A percentile compares a stretch with the other conserved stretches of the same genome.
These are phyloP conservation scores for Oryctes rhinoceros DNA, from an alignment of 1,140 invertebrate genomes.

Conservation along the genomic window DNA sequence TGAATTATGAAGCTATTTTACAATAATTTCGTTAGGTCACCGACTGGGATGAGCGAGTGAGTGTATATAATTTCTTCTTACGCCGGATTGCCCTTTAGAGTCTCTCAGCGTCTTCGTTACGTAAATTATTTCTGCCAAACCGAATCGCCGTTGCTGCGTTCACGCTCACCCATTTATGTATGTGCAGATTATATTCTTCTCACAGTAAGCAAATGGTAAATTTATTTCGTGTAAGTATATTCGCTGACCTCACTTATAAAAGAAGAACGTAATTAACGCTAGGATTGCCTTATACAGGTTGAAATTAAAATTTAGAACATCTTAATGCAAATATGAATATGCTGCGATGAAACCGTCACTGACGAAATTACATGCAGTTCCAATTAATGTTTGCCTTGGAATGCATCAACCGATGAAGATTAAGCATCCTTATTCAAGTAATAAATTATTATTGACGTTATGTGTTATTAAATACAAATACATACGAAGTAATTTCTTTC, in stretches of 20 bases:
- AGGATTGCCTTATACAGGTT: not conserved
- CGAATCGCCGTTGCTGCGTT: not conserved
- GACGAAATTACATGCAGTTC: not conserved
- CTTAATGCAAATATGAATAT: not conserved
- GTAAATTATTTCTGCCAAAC: constrained; percentile 30
- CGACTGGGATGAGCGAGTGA: not conserved
- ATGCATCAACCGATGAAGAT: too few species aligned
- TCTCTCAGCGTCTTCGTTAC: constrained; percentile 7
- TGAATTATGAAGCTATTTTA: constrained; percentile 1
- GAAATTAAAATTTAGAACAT: not conserved
- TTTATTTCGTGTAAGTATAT: not conserved
- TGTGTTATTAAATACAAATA: too few species aligned
- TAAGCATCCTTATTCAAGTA: too few species aligned
- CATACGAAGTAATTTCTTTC: too few species aligned
- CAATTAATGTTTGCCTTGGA: not conserved
- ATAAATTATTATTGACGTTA: too few species aligned
- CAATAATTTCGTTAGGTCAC: constrained; percentile 29
- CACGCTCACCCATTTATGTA: constrained; percentile 29
- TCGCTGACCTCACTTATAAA: not conserved
- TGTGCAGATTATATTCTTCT: constrained; percentile 16
- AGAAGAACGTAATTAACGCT: constrained; percentile 4
- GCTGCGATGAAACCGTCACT: not conserved
- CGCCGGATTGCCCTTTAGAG: constrained; percentile 24
- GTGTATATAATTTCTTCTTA: constrained; percentile 3
- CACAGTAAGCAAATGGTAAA: not conserved